Evolutionary conservation across 1,140 invertebrate species (phyloP), one percentile per base, ranked within the genome.

Genomic region (Lepidostoma basale): DNA sequence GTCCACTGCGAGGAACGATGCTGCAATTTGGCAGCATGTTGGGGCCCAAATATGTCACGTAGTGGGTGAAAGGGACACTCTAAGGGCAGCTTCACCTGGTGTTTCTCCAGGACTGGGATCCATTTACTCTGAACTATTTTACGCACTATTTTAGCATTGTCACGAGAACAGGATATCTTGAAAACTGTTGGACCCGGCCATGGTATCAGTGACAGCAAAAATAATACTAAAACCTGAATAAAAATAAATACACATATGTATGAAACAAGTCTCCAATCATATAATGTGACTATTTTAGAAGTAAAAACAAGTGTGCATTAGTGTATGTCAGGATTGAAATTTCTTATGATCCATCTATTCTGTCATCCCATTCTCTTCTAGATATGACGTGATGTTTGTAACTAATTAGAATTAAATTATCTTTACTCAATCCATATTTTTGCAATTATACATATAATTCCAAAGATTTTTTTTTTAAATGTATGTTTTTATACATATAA

Each of bases 111-210:
- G 42, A 96, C 89, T 39, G 94, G 93, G 63, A 92, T 87, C 90
- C 95, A 93, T 87, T 95, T 94, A 87, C 90, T 94, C 80, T 93
- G 88, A 73, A 97, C 88, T 70, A 97, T 88, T 84, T 92, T 92
- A 74, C 93, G 86, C 44, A 97, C 94, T 74, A 95, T 88, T 75
- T 92, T 89, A 63, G 93, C 92, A 81, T 92, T 93, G 84, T 95
- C 92, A 85, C 92, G 86, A 69, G 92, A 91, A 76, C 94, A 95
- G 73, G 91, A 90, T 76, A 92, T 90, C 82, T 92, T 92, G 86
- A 93, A 91, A 60, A 92, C 87, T 69, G 89, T 90, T 54, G 92
- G 91, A 75, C 91, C 91, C 74, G 92, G 92, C 91, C 92, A 94
- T 79, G 92, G 92, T 80, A 94, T 91, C 76, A 93, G 84, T 70